phyloP scores from a whole-genome alignment of 2,113 vertebrate species.

The Bungarus multicinctus region DNA sequence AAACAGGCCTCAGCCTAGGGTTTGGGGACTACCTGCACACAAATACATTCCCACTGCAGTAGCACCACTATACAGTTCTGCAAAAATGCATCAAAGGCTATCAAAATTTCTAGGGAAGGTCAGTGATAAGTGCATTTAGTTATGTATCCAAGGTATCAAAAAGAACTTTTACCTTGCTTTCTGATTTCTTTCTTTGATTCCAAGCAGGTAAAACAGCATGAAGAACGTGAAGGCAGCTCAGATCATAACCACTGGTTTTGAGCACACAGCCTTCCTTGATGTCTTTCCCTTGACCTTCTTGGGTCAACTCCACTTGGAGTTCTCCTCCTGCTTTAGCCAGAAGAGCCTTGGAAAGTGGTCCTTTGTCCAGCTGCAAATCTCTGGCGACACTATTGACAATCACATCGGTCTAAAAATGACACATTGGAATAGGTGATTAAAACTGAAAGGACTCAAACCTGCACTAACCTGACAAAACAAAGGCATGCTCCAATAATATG shows the following conservation, averaged over 20 bases:
- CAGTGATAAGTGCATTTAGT: neutral
- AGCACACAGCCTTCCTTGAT: constrained; percentile 66
- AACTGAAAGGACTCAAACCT: neutral
- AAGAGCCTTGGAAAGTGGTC: constrained; percentile 74
- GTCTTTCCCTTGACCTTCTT: neutral
- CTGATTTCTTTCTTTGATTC: constrained; percentile 32
- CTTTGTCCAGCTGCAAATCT: constrained; percentile 71
- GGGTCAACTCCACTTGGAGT: constrained; percentile 70
- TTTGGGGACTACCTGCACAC: neutral
- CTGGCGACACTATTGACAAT: constrained; percentile 72
- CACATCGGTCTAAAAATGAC: constrained; percentile 69
- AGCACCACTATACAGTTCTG: neutral
- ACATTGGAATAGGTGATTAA: neutral
- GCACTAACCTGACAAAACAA: neutral
- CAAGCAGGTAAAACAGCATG: constrained; percentile 71
- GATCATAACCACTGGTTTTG: constrained; percentile 71
- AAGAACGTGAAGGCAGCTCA: constrained; percentile 74
- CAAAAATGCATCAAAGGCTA: neutral
- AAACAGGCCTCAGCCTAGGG: too few relatives aligned
- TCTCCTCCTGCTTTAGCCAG: constrained; percentile 72
- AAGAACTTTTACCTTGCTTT: constrained; percentile 68
- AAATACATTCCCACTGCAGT: neutral
- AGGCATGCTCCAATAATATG: neutral
- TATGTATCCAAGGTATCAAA: constrained; percentile 8
- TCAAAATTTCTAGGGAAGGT: neutral